Conservation (phyloP, 1,140 invertebrate genomes). For the Aethina tumida region DNA sequence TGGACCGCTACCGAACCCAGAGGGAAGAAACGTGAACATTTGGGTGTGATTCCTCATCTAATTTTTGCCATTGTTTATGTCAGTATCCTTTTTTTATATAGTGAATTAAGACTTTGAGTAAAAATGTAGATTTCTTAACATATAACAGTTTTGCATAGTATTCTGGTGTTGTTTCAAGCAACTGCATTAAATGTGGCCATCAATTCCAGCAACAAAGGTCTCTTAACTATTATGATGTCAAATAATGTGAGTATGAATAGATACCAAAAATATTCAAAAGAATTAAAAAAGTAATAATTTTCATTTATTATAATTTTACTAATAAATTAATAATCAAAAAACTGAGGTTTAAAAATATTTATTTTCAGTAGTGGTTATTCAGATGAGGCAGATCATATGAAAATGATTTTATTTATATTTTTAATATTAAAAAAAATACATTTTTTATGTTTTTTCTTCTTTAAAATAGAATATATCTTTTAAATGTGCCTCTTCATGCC, state of each 20-base stretch:
- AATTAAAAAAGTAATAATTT: conserved; percentile 2
- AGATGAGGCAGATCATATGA: background rate
- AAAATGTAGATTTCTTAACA: conserved; percentile 44
- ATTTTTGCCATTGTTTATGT: conserved; percentile 87
- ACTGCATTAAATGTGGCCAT: conserved; percentile 98
- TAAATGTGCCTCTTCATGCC: no score
- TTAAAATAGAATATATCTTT: no score
- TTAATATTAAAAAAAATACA: no score
- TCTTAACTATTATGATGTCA: conserved; percentile 98
- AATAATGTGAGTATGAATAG: conserved; percentile 80
- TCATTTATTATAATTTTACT: conserved; percentile 1
- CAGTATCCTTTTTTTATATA: conserved; percentile 67
- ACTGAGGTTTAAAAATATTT: background rate
- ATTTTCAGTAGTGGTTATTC: background rate
- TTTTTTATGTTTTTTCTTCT: no score
- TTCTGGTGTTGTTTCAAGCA: conserved; percentile 88
- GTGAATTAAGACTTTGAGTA: conserved; percentile 12
- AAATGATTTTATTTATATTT: no score
- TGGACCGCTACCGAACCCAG: conserved; percentile 95
- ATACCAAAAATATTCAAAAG: background rate
- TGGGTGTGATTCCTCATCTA: conserved; percentile 81
- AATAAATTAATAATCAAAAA: background rate
- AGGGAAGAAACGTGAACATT: conserved; percentile 69
- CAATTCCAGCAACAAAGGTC: conserved; percentile 95
- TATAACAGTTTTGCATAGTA: conserved; percentile 72